Evolutionary conservation across 2,888 invertebrate genomes (phyloP).

Genomic region (Saturnia japonica): DNA sequence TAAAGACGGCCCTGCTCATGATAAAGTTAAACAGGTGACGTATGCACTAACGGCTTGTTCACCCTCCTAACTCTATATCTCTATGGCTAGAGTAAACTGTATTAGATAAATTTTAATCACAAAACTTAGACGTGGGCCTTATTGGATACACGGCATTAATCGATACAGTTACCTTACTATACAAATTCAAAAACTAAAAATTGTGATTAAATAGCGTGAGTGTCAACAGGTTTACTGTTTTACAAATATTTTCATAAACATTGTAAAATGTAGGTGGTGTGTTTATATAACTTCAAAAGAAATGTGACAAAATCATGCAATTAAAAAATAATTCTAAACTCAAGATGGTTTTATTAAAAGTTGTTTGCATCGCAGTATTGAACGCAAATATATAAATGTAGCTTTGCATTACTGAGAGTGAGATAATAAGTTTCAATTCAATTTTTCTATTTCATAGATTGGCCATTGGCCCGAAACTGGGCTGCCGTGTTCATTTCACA

Average conservation of each 20-base stretch:
- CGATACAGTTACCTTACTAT: too few relatives aligned
- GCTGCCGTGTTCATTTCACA: conserved; percentile 79
- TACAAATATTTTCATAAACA: not conserved
- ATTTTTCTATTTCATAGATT: conserved; percentile 80
- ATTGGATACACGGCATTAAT: too few relatives aligned
- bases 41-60: too few relatives aligned
- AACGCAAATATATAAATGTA: not conserved
- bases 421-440: conserved; percentile 51
- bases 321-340: not conserved
- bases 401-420: conserved; percentile 27
- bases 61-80: too few relatives aligned
- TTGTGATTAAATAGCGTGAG: not conserved
- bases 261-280: not conserved
- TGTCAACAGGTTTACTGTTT: not conserved
- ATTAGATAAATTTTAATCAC: too few relatives aligned
- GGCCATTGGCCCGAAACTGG: conserved; percentile 80
- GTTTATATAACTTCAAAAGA: not conserved
- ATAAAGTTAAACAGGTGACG: too few relatives aligned
- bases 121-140: too few relatives aligned
- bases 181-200: too few relatives aligned
- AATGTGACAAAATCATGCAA: not conserved
- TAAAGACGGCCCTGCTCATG: too few relatives aligned
- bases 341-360: not conserved
- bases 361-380: not conserved
- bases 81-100: too few relatives aligned